Percentiles rank a stretch among this genome's conserved stretches.
Evolutionary conservation across 2,797 vertebrate species (phyloP).

Genomic region (Pangasius mekongensis): DNA sequence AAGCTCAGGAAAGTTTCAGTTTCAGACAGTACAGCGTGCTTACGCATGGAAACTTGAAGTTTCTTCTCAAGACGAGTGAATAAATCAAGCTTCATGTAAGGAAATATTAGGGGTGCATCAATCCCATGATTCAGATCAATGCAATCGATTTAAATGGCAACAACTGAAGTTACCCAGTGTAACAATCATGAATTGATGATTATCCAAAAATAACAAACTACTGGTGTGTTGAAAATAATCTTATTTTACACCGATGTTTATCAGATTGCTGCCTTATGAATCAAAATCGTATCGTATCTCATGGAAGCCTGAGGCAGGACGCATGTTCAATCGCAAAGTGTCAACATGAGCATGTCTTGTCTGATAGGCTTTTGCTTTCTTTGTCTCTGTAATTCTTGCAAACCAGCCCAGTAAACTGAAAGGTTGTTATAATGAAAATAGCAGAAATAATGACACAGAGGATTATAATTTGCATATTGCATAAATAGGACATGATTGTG

Average conservation of each 20-base stretch:
- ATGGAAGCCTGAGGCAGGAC: background rate
- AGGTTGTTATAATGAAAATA: constrained; percentile 2
- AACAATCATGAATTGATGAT: background rate
- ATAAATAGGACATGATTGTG: constrained; percentile 27
- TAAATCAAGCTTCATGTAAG: background rate
- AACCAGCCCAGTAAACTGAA: background rate
- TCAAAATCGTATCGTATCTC: background rate
- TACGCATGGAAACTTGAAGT: background rate
- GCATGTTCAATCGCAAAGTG: background rate
- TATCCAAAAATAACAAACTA: background rate
- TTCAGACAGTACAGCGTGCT: background rate
- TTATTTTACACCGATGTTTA: background rate
- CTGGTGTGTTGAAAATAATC: background rate
- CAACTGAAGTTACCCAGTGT: background rate
- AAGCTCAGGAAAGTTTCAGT: background rate
- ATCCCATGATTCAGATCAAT: background rate
- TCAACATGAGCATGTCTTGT: background rate
- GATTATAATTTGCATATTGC: constrained; percentile 9
- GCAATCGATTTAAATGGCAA: background rate
- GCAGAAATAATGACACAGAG: constrained; percentile 3
- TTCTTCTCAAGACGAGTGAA: background rate
- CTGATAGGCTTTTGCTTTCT: background rate
- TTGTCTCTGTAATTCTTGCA: background rate
- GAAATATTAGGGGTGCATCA: background rate
- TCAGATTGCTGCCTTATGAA: background rate